These are phyloP conservation scores for Epizoanthus stellaris DNA, from an alignment of 92 coral and sea anemone species.

Conservation along the genomic window DNA sequence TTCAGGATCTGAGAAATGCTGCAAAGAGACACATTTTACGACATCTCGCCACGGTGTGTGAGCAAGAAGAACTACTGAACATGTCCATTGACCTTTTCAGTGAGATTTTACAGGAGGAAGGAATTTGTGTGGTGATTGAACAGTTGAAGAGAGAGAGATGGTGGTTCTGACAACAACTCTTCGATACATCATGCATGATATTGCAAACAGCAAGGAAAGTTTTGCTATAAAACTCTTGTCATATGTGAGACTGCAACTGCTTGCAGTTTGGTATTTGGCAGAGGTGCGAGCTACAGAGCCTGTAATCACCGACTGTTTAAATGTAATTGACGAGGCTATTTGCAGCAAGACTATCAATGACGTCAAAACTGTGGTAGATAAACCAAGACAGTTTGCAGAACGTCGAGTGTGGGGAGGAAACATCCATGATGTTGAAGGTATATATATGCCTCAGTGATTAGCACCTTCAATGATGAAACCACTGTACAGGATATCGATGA, in stretches of 20 bases:
- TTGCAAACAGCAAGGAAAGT: constrained; percentile 38
- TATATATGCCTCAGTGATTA: too few species aligned
- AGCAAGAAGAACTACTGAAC: constrained; percentile 62
- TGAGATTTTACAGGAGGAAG: constrained; percentile 65
- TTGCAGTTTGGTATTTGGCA: constrained; percentile 28
- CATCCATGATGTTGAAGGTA: too few species aligned
- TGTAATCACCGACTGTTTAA: too few species aligned
- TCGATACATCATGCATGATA: constrained; percentile 66
- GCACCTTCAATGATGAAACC: too few species aligned
- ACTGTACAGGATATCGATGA: too few species aligned
- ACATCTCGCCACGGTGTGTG: constrained; percentile 61
- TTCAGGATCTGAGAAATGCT: constrained; percentile 46
- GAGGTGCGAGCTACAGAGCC: too few species aligned
- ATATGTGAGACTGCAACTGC: constrained; percentile 64
- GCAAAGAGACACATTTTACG: constrained; percentile 52
- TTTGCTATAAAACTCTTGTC: constrained; percentile 55
- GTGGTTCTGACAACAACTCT: constrained; percentile 68
- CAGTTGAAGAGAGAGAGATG: constrained; percentile 70
- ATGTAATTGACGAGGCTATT: constrained; percentile 46
- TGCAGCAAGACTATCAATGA: constrained; percentile 3
- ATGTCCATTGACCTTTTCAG: constrained; percentile 50
- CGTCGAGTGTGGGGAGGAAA: too few species aligned
- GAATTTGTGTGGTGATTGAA: constrained; percentile 62
- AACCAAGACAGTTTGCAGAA: too few species aligned
- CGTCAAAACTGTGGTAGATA: not conserved